phyloP scores from a whole-genome alignment of 92 coral and sea anemone genomes.

The Phymanthus crucifer region DNA sequence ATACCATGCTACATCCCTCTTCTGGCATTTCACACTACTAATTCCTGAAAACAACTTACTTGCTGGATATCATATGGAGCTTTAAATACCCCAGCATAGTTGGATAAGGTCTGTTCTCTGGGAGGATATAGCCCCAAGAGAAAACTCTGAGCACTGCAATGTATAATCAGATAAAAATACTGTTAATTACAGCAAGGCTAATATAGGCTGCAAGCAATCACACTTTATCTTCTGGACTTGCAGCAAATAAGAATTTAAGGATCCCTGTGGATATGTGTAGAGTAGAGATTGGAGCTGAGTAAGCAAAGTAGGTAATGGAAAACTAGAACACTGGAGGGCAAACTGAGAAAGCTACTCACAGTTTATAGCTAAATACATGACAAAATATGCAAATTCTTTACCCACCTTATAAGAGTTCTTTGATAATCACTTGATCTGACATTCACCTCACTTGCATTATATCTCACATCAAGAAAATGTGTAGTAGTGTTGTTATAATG shows the following conservation, averaged over 20 bases:
- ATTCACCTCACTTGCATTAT: slow-evolving; percentile 51
- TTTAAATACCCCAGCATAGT: slow-evolving; percentile 38
- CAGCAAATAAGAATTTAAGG: no score
- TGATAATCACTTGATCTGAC: slow-evolving; percentile 75
- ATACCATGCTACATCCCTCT: no score
- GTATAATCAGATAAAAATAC: neutral
- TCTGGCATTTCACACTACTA: no score
- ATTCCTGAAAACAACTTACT: slow-evolving; percentile 32
- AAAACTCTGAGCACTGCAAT: slow-evolving; percentile 60
- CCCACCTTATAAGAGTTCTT: slow-evolving; percentile 71
- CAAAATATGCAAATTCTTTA: neutral
- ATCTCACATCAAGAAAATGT: slow-evolving; percentile 21
- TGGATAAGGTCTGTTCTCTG: slow-evolving; percentile 55
- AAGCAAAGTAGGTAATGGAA: no score
- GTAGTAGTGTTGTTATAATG: slow-evolving; percentile 14
- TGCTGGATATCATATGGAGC: slow-evolving; percentile 78
- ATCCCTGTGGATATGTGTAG: no score
- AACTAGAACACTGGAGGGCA: no score
- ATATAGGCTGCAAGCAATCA: no score
- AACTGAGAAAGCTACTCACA: no score
- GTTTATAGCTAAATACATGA: no score
- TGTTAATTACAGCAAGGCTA: no score
- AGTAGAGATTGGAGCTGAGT: no score
- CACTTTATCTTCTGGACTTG: no score
- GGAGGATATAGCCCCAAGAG: slow-evolving; percentile 73